These are phyloP conservation scores for Diabrotica undecimpunctata DNA, from an alignment of 1,140 invertebrate genomes.

Conservation along the genomic window DNA sequence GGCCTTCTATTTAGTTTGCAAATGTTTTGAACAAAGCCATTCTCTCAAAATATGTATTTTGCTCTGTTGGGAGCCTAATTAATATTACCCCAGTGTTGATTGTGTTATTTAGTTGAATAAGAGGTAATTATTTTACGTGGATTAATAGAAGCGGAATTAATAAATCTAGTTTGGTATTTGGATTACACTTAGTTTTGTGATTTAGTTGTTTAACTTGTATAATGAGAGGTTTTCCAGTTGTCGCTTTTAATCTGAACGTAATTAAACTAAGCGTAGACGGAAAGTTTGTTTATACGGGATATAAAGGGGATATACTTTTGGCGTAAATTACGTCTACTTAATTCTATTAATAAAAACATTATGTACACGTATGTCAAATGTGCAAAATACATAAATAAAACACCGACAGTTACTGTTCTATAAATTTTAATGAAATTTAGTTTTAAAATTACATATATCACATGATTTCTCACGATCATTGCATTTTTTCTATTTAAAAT, in stretches of 20 bases:
- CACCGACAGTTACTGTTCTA: too few species aligned
- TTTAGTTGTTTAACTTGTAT: slow-evolving; percentile 3
- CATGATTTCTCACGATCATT: too few species aligned
- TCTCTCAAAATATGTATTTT: slow-evolving; percentile 18
- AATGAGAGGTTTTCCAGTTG: slow-evolving; percentile 2
- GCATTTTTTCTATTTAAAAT: too few species aligned
- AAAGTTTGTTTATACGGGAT: neutral
- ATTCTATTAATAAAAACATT: too few species aligned
- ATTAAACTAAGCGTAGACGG: neutral
- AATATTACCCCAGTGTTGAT: slow-evolving; percentile 18
- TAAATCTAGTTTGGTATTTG: slow-evolving; percentile 2
- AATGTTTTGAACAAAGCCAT: slow-evolving; percentile 14
- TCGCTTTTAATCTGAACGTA: neutral
- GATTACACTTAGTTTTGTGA: slow-evolving; percentile 2
- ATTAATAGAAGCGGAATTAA: neutral
- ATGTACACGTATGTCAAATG: too few species aligned
- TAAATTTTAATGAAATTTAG: too few species aligned
- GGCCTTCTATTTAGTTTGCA: slow-evolving; percentile 14
- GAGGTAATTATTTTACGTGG: slow-evolving; percentile 9
- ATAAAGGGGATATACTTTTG: too few species aligned
- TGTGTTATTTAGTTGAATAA: slow-evolving; percentile 16
- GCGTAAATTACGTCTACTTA: too few species aligned
- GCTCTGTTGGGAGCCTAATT: slow-evolving; percentile 14
- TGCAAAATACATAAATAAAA: too few species aligned
- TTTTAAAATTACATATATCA: too few species aligned